Evolutionary conservation across 2,888 invertebrate genomes (phyloP).

Genomic region (Urechis unicinctus): DNA sequence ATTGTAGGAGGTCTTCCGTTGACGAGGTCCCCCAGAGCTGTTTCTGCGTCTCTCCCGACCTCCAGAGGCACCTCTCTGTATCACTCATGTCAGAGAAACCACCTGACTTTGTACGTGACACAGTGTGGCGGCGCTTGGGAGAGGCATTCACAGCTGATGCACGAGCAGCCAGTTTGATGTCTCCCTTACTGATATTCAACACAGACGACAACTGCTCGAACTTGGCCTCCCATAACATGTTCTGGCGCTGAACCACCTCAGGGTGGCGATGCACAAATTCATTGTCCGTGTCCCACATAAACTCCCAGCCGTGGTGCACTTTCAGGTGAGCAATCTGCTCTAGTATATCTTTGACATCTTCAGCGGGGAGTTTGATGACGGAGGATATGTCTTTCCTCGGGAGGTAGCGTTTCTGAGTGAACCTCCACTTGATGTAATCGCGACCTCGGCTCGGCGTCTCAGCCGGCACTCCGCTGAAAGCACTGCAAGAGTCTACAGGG

Average conservation of each 20-base stretch:
- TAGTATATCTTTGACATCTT: conserved; percentile 75
- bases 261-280: conserved; percentile 70
- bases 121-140: conserved; percentile 26
- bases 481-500: conserved; percentile 64
- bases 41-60: too few species aligned
- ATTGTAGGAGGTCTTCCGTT: conserved; percentile 5
- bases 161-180: conserved; percentile 11
- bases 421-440: conserved; percentile 70
- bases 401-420: conserved; percentile 72
- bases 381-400: conserved; percentile 67
- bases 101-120: conserved; percentile 15
- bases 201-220: conserved; percentile 55
- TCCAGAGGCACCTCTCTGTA: conserved; percentile 18
- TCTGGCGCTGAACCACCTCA: conserved; percentile 75
- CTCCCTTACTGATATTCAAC: conserved; percentile 23
- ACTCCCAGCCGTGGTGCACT: conserved; percentile 69
- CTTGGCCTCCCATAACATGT: conserved; percentile 71
- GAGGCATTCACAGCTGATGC: conserved; percentile 6
- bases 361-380: conserved; percentile 56
- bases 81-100: conserved; percentile 41
- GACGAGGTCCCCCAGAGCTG: too few species aligned
- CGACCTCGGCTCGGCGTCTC: conserved; percentile 73
- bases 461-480: conserved; percentile 66
- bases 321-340: conserved; percentile 67
- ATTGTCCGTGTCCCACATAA: conserved; percentile 61